Evolutionary conservation across 2,113 vertebrate species (phyloP), one percentile per base, ranked within the genome.

Genomic region (Cynoglossus semilaevis): DNA sequence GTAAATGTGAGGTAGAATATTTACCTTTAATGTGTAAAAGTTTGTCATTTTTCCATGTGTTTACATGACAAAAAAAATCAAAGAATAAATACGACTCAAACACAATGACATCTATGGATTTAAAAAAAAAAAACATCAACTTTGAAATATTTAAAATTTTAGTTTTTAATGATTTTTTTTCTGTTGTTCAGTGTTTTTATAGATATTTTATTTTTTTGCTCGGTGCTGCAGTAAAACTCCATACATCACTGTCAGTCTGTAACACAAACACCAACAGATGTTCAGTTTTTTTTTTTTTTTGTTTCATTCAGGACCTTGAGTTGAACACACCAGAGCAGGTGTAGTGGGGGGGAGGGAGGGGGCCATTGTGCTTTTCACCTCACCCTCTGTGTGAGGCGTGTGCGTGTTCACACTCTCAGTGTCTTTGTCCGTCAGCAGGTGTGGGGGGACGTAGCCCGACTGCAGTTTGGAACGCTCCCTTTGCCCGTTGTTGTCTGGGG

Each of bases 361-460:
- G 3, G 15, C 11, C 44, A 56, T 42, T 3, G 51, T 54, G 48
- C 13, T 11, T 12, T 40, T 41, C 1, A 45, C 49, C 60, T 42
- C 11, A 15, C 63, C 1, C 46, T 55, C 54, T 58, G 54, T 50
- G 49, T 58, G 65, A 0, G 43, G 43, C 22, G 45, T 63, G 15
- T 54, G 58, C 52, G 55, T 41, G 50, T 67, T 51, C 7, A 9
- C 60, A 0, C 16, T 8, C 8, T 36, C 57, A 0, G 57, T 12
- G 15, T 85, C 59, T 45, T 60, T 66, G 54, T 85, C 71, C 17
- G 57, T 44, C 66, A 77, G 67, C 63, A 91, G 82, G 76, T 92
- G 89, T 44, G 90, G 91, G 9, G 91, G 88, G 19, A 89, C 58
- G 76, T 91, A 89, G 10, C 80, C 77, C 4, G 76, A 41, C 35